Percentiles rank a stretch among this genome's conserved stretches.
These are phyloP conservation scores for Enoplosus armatus DNA, from an alignment of 2,797 vertebrate species.

Conservation along the genomic window DNA sequence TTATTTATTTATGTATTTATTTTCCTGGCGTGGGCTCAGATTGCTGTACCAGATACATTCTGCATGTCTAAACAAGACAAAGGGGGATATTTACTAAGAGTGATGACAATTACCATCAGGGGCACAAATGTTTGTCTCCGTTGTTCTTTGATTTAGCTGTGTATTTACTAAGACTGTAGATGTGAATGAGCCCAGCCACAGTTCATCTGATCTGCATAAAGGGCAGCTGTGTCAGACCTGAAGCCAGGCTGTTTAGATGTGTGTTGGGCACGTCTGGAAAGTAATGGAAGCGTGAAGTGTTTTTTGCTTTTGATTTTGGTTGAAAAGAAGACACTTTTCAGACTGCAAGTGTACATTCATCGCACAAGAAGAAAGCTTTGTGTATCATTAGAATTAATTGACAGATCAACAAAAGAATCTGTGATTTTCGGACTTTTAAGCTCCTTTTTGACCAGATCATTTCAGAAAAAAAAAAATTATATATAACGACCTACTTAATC, in stretches of 20 bases:
- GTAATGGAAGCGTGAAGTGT: neutral
- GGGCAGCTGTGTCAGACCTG: neutral
- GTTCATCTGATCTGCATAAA: conserved; percentile 16
- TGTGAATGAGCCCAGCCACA: neutral
- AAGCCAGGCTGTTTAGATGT: neutral
- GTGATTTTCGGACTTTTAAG: neutral
- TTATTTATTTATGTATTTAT: too few species aligned
- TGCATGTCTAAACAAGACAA: conserved; percentile 6
- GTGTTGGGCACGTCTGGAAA: neutral
- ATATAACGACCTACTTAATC: too few species aligned
- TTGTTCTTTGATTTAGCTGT: neutral
- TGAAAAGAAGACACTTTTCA: neutral
- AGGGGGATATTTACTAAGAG: neutral
- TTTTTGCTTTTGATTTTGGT: neutral
- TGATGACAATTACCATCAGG: neutral
- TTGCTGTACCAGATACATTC: neutral
- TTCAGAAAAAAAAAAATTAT: too few species aligned
- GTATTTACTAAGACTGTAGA: neutral
- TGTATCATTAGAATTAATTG: neutral
- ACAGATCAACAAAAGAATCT: neutral
- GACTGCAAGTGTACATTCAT: neutral
- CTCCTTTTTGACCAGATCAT: too few species aligned
- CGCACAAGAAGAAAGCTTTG: neutral
- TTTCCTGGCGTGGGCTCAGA: neutral
- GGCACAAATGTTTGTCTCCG: too few species aligned